phyloP scores from a whole-genome alignment of 1,140 invertebrate genomes.

The Coptotermes formosanus region DNA sequence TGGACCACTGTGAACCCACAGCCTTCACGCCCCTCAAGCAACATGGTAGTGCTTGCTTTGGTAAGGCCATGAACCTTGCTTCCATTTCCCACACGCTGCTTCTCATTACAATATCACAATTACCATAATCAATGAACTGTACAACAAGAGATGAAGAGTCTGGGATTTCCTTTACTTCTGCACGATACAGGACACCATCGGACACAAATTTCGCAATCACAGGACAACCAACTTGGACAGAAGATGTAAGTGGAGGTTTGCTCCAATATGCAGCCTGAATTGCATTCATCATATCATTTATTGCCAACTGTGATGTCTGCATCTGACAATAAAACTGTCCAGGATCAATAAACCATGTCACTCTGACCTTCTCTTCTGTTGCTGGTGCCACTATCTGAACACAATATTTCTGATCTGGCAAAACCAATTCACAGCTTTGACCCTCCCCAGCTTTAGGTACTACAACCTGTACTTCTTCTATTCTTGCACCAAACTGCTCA shows the following conservation, averaged over 20 bases:
- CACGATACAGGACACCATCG: conserved; percentile 68
- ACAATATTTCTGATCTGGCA: conserved; percentile 46
- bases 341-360: conserved; percentile 66
- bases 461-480: conserved; percentile 40
- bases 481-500: conserved; percentile 41
- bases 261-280: conserved; percentile 64
- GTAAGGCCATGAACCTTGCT: conserved; percentile 61
- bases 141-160: conserved; percentile 64
- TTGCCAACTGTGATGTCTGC: conserved; percentile 50
- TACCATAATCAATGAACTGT: conserved; percentile 73
- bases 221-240: conserved; percentile 51
- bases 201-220: conserved; percentile 66
- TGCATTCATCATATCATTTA: conserved; percentile 64
- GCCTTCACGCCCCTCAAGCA: conserved; percentile 58
- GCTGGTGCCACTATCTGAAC: conserved; percentile 42
- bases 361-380: conserved; percentile 46
- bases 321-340: conserved; percentile 67
- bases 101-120: conserved; percentile 57
- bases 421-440: conserved; percentile 43
- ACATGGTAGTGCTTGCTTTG: conserved; percentile 67
- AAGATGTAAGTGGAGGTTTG: conserved; percentile 46
- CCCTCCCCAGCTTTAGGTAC: conserved; percentile 27
- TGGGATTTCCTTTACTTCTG: conserved; percentile 53
- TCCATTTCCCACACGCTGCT: conserved; percentile 67
- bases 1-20: conserved; percentile 53